Conservation (phyloP, 2,113 vertebrate genomes). For the Alligator mississippiensis region DNA sequence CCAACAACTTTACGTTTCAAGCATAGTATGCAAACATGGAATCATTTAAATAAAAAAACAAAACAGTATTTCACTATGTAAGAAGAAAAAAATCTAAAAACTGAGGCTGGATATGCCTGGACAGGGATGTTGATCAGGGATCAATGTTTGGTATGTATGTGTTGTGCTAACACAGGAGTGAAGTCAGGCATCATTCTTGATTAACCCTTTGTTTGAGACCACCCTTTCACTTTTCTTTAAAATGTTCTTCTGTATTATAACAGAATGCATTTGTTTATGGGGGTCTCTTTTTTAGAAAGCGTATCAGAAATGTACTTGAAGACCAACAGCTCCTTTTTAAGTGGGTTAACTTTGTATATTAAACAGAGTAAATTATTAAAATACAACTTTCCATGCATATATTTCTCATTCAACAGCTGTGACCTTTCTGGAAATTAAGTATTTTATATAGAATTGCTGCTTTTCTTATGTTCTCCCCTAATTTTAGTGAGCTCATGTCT, state of each 20-base stretch:
- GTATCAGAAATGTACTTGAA: neutral
- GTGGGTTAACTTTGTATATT: neutral
- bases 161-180: neutral
- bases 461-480: neutral
- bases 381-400: neutral
- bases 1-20: neutral
- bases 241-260: neutral
- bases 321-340: neutral
- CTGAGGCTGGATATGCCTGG: neutral
- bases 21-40: accelerated
- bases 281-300: no score
- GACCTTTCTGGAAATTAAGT: neutral
- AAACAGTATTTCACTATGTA: neutral
- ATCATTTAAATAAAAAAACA: neutral
- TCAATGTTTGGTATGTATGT: neutral
- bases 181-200: neutral
- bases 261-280: neutral
- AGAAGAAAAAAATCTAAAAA: neutral
- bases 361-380: neutral
- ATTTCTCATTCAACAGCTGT: neutral
- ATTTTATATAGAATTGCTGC: neutral
- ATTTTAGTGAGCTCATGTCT: neutral
- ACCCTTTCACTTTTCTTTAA: neutral
- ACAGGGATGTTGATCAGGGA: neutral
- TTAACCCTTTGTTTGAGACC: neutral